Conservation (phyloP, 37 sponge, comb jelly and placozoan genomes). For the Oscarella lobularis region DNA sequence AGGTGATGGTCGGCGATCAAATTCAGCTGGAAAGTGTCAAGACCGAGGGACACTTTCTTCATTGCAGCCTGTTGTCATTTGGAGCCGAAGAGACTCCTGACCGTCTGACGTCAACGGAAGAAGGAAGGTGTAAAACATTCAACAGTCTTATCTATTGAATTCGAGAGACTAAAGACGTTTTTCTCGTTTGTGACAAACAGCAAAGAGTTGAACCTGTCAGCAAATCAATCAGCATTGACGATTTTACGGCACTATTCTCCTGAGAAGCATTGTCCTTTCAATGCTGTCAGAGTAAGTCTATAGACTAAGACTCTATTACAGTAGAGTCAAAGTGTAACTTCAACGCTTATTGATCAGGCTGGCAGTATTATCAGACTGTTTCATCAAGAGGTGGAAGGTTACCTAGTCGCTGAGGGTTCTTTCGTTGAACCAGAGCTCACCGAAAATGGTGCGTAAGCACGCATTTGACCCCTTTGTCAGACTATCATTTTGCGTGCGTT, state of each 20-base stretch:
- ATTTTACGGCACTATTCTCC: slow-evolving; percentile 25
- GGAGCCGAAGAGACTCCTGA: too few species aligned
- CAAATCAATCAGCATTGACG: slow-evolving; percentile 43
- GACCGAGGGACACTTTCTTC: slow-evolving; percentile 51
- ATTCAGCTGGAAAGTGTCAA: slow-evolving; percentile 44
- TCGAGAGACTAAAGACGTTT: too few species aligned
- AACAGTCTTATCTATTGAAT: too few species aligned
- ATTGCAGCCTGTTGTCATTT: slow-evolving; percentile 19
- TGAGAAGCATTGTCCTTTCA: background rate
- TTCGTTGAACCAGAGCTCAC: slow-evolving; percentile 21
- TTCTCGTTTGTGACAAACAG: too few species aligned
- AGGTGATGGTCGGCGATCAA: slow-evolving; percentile 46
- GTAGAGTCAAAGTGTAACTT: too few species aligned
- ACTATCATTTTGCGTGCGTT: too few species aligned
- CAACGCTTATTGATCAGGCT: too few species aligned
- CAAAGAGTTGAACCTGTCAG: slow-evolving; percentile 60
- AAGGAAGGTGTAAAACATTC: too few species aligned
- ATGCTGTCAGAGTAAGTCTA: background rate
- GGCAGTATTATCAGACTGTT: slow-evolving; percentile 37
- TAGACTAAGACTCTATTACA: too few species aligned
- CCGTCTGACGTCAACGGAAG: too few species aligned
- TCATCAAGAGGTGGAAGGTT: slow-evolving; percentile 51
- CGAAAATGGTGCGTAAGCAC: slow-evolving; percentile 23
- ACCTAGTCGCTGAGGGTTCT: slow-evolving; percentile 57
- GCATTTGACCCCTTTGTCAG: too few species aligned